Evolutionary conservation across 2,113 vertebrate species (phyloP), one percentile per base, ranked within the genome.

Genomic region (Menidia beryllina): DNA sequence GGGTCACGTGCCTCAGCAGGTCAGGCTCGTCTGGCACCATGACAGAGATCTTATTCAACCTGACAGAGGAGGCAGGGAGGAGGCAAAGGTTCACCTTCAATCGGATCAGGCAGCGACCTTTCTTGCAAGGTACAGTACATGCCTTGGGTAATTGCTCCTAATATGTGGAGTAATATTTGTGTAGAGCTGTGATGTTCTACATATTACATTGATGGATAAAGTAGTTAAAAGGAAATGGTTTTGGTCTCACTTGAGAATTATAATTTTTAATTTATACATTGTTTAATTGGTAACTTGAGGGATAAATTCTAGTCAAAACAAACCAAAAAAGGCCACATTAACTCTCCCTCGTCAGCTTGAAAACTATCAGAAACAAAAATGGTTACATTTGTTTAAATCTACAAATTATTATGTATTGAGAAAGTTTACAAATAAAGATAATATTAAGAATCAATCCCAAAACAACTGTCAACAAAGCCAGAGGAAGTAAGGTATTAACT

Each of bases 1-100:
- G 97, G 27, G 96, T 98, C 88, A 99, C 90, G 0, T 99, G 96
- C 49, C 93, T 94, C 52, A 99, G 93, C 75, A 96, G 97, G 89
- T 98, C 96, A 1, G 91, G 89, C 82, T 96, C 95, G 45, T 94
- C 88, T 0, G 93, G 93, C 51, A 95, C 91, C 67, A 93, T 55
- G 72, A 88, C 91, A 85, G 90, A 93, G 88, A 99, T 96, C 60
- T 91, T 82, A 88, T 99, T 99, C 87, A 99, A 89, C 82, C 98
- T 97, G 89, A 77, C 70, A 81, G 71, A 59, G 70, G 39, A 75
- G 59, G 69, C 49, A 65, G 58, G 20, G 49, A 69, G 20, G 68
- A 57, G 54, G 52, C 55, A 66, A 67, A 79, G 60, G 79, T 82
- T 85, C 58, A 86, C 52, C 57, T 72, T 53, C 66, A n/a, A 36